Base-by-base conservation (phyloP, 2,888 invertebrate species). In the Palloptera scutellata region DNA sequence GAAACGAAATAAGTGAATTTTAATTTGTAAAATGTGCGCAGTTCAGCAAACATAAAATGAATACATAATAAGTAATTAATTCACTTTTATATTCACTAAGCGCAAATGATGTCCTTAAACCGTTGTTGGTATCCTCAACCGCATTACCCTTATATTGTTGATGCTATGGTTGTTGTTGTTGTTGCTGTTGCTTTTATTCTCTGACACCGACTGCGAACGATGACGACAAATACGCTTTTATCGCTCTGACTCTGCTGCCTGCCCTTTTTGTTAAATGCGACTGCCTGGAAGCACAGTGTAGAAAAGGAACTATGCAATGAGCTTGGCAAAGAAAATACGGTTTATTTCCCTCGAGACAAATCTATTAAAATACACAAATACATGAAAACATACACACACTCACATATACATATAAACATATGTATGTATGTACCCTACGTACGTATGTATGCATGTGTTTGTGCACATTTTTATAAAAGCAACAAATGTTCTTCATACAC, bases 261-360 rank as follows among this genome's bases (percentile, higher is more conserved):
- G n/a, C 12, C 41, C 13, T n/a, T 59, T 59, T n/a, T 11, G 48
- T 11, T 48, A 48, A 30, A 30, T 48, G 13, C 5, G 48, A 48
- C 48, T 48, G 48, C 15, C 48, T 48, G 48, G 6, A 12, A 1
- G 17, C 54, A 54, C 17, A 54, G 19, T 17, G 53, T 12, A 12
- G 54, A 8, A 54, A 54, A 20, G 54, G 17, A 20, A 15, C 6
- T 15, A 15, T 15, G 17, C 12, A 5, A 19, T 8, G 12, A 54
- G 19, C 6, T 4, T 2, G 1, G 20, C 58, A 17, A 60, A 60
- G 60, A 42, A 43, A 48, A 19, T 48, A 15, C 12, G 30, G 61
- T 68, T 65, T 67, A 70, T 70, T 70, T 68, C 75, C 74, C 75
- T 54, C 45, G 74, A 72, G 73, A 75, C 67, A 70, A 72, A 73